These are phyloP conservation scores for Accipiter virgatus DNA, from an alignment of 2,113 vertebrate species.

Conservation along the genomic window DNA sequence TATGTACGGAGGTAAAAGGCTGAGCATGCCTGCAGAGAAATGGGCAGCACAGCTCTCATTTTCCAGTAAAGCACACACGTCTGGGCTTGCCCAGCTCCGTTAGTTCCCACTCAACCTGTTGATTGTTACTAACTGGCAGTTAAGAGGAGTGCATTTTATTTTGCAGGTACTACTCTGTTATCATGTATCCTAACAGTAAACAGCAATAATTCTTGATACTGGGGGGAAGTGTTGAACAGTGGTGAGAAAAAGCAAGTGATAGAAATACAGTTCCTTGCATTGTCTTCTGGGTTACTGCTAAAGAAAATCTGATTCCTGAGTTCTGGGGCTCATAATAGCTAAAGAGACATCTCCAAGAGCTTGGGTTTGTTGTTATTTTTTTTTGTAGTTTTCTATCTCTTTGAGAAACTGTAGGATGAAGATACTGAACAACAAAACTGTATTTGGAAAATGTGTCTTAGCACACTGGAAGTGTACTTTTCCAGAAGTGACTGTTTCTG, in stretches of 20 bases:
- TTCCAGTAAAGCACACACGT: rapidly evolving
- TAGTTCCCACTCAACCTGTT: rapidly evolving
- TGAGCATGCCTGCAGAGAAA: background rate
- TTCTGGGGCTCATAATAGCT: background rate
- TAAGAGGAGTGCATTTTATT: background rate
- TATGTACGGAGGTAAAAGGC: rapidly evolving
- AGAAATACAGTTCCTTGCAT: background rate
- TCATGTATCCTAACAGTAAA: background rate
- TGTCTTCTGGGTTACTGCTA: background rate
- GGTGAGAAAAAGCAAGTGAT: background rate
- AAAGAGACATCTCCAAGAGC: background rate
- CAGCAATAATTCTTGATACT: background rate
- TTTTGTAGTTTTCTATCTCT: background rate
- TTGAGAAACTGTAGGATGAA: background rate
- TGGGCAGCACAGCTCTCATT: rapidly evolving
- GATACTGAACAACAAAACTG: background rate
- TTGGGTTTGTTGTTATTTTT: background rate
- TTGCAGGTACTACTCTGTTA: rapidly evolving
- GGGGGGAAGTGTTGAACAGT: background rate
- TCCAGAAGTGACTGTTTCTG: background rate
- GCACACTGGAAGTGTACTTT: background rate
- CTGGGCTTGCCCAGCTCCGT: background rate
- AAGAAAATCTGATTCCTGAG: background rate
- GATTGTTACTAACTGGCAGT: too few relatives aligned
- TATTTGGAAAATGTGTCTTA: background rate